phyloP scores from a whole-genome alignment of 2,113 vertebrate species.

The Leptocoma aspasia region DNA sequence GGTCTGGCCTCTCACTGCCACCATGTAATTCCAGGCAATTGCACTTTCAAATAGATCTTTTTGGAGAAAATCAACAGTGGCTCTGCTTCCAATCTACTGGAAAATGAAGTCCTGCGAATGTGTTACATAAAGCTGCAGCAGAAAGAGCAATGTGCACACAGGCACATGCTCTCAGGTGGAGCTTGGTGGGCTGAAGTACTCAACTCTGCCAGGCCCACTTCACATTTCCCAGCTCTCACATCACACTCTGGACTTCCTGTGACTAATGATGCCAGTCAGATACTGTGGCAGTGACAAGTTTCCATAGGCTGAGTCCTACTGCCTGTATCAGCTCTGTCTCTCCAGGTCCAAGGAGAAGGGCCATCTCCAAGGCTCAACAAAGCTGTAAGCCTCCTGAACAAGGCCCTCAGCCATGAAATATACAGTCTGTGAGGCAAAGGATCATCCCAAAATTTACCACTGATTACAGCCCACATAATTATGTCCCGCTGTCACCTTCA shows the following conservation, averaged over 20 bases:
- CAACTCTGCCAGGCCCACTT: background rate
- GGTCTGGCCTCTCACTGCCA: slow-evolving; percentile 66
- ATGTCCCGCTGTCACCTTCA: background rate
- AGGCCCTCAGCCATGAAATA: background rate
- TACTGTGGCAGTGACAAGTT: background rate
- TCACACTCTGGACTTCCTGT: background rate
- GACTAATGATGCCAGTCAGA: background rate
- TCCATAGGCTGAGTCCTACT: background rate
- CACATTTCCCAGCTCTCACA: background rate
- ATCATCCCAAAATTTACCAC: background rate
- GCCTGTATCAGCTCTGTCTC: background rate
- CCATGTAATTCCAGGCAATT: slow-evolving; percentile 79
- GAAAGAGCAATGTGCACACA: background rate
- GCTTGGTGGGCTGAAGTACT: background rate
- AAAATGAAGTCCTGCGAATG: slow-evolving; percentile 73
- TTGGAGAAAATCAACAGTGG: slow-evolving; percentile 71
- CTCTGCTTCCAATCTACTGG: slow-evolving; percentile 75
- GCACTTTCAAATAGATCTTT: slow-evolving; percentile 76
- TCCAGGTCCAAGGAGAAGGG: background rate
- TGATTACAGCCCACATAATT: background rate
- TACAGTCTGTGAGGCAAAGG: background rate
- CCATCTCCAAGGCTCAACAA: background rate
- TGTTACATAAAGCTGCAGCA: slow-evolving; percentile 53
- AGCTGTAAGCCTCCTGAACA: background rate
- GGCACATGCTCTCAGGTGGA: background rate